phyloP scores from a whole-genome alignment of 1,140 invertebrate genomes.

The Harpegnathos saltator region DNA sequence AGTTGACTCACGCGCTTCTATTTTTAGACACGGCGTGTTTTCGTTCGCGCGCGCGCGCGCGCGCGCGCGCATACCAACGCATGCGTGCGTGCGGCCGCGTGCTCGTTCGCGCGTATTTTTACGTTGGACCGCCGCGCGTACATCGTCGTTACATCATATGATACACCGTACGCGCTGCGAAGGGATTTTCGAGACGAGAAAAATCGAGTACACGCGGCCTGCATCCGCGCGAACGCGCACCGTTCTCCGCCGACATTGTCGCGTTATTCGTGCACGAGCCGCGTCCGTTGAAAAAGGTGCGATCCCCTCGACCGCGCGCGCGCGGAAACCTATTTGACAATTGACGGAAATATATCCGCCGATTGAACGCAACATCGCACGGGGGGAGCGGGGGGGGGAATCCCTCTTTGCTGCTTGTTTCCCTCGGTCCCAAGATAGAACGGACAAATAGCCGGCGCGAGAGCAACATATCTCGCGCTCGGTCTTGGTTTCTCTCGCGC shows the following conservation, averaged over 20 bases:
- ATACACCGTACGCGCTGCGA: not conserved
- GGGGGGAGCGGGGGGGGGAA: too few species aligned
- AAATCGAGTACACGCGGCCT: constrained; percentile 16
- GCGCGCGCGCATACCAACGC: constrained; percentile 66
- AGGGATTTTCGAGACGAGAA: constrained; percentile 57
- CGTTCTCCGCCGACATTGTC: not conserved
- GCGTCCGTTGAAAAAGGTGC: not conserved
- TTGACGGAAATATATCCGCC: not conserved
- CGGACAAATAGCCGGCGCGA: too few species aligned
- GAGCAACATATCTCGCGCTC: not conserved
- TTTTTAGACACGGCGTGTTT: constrained; percentile 78
- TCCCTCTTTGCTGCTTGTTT: too few species aligned
- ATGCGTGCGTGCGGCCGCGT: constrained; percentile 61
- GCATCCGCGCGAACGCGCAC: not conserved
- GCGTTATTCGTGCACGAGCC: not conserved
- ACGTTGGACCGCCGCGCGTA: constrained; percentile 50
- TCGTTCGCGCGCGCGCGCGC: constrained; percentile 71
- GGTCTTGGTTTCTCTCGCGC: not conserved
- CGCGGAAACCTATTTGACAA: not conserved
- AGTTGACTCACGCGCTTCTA: constrained; percentile 78
- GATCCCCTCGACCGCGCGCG: not conserved
- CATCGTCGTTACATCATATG: constrained; percentile 67
- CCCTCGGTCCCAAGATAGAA: too few species aligned
- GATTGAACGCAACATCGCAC: too few species aligned
- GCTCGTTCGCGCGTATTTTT: constrained; percentile 69